A percentile compares a stretch with the other conserved stretches of the same genome.
Evolutionary conservation across 2,888 invertebrate genomes (phyloP).

Genomic region (Lepetodrilus schrolli): DNA sequence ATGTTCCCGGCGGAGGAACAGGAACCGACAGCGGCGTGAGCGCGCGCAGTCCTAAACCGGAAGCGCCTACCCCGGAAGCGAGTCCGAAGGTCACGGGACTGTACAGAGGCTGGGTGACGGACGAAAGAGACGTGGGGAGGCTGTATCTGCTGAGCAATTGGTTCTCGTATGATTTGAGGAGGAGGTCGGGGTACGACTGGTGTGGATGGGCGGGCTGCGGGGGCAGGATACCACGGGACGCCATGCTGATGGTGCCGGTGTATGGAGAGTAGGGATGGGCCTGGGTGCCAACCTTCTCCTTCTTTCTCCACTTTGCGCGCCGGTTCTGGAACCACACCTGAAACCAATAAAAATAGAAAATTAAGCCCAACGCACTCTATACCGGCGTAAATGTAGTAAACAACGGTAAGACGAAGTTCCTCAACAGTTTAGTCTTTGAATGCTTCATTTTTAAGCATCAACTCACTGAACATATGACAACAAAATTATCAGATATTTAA

Average conservation of each 20-base stretch:
- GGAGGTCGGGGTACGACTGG: conserved; percentile 61
- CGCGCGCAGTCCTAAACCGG: conserved; percentile 36
- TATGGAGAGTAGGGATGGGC: conserved; percentile 64
- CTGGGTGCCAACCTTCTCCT: conserved; percentile 83
- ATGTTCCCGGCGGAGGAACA: conserved; percentile 58
- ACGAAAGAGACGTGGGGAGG: conserved; percentile 33
- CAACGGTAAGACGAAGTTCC: no score
- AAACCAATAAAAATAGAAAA: no score
- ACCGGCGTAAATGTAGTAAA: no score
- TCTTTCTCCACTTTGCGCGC: conserved; percentile 98
- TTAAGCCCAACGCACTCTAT: no score
- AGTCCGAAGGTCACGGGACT: conserved; percentile 32
- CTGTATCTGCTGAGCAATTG: conserved; percentile 56
- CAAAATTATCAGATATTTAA: no score
- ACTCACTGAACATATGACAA: no score
- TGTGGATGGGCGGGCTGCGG: conserved; percentile 40
- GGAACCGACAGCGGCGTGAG: conserved; percentile 42
- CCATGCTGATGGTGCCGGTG: conserved; percentile 36
- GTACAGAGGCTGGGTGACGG: conserved; percentile 38
- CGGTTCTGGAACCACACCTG: conserved; percentile 99
- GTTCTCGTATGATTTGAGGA: conserved; percentile 68
- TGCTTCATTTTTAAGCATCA: no score
- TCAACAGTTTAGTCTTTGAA: no score
- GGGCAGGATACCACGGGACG: conserved; percentile 21
- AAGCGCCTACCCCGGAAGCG: conserved; percentile 28